A percentile compares a stretch with the other conserved stretches of the same genome.
phyloP scores from a whole-genome alignment of 2,797 vertebrate species.

The Gymnoscopelus microlampas region DNA sequence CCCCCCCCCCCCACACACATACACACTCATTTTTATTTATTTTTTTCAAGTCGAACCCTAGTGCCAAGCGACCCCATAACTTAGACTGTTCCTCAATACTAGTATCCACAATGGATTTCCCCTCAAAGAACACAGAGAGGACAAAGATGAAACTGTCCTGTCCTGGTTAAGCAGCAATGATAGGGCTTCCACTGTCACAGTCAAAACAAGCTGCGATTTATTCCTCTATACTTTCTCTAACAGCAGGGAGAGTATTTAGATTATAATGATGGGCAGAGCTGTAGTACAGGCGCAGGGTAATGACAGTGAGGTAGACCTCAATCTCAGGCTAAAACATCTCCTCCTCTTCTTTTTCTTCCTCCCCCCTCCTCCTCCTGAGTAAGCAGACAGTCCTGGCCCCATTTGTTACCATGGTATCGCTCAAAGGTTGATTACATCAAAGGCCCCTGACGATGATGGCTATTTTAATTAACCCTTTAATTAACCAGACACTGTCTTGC shows the following conservation, averaged over 20 bases:
- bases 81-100: too few relatives aligned
- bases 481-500: too few relatives aligned
- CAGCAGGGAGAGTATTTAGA: slow-evolving; percentile 41
- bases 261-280: slow-evolving; percentile 27
- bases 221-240: slow-evolving; percentile 24
- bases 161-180: slow-evolving; percentile 8
- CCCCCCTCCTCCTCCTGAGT: slow-evolving; percentile 1
- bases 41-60: too few relatives aligned
- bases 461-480: slow-evolving; percentile 39
- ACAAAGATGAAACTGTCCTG: background rate
- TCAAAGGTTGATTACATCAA: slow-evolving; percentile 17
- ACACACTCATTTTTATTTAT: too few relatives aligned
- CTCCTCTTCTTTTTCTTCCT: slow-evolving; percentile 5
- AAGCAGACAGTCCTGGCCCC: slow-evolving; percentile 15
- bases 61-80: too few relatives aligned
- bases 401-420: slow-evolving; percentile 20
- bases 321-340: slow-evolving; percentile 9
- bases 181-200: slow-evolving; percentile 17
- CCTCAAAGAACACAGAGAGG: background rate
- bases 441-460: slow-evolving; percentile 11
- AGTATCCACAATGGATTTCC: background rate
- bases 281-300: slow-evolving; percentile 13
- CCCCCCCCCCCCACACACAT: too few relatives aligned
- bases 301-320: slow-evolving; percentile 54
- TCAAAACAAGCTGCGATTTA: slow-evolving; percentile 22